A percentile compares a stretch with the other conserved stretches of the same genome.
These are phyloP conservation scores for Cylloceria caligata DNA, from an alignment of 2,888 invertebrate species.

Conservation along the genomic window DNA sequence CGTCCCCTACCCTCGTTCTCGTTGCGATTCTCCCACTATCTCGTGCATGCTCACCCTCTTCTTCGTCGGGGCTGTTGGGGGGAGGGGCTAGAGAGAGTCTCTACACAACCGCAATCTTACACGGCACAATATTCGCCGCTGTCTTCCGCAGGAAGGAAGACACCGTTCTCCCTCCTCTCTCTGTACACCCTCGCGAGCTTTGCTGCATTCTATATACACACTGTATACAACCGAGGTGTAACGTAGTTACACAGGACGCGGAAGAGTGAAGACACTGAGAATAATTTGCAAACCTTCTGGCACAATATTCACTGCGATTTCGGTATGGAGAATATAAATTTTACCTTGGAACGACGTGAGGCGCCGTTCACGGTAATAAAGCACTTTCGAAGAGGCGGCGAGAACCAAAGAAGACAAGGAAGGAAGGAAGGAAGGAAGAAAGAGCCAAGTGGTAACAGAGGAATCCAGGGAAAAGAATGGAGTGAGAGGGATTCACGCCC, in stretches of 20 bases:
- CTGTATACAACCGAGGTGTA: constrained; percentile 4
- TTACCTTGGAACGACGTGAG: constrained; percentile 17
- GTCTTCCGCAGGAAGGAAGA: constrained; percentile 64
- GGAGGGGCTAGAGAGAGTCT: not conserved
- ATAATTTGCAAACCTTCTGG: constrained; percentile 5
- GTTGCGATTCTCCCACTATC: constrained; percentile 10
- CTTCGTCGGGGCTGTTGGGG: not conserved
- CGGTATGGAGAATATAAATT: not conserved
- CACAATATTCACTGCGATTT: constrained; percentile 3
- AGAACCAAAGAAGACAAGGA: not conserved
- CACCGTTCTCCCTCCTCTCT: constrained; percentile 35
- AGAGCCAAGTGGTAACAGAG: constrained; percentile 32
- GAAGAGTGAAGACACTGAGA: constrained; percentile 21
- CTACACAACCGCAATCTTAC: constrained; percentile 57
- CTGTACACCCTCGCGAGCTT: not conserved
- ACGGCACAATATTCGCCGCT: constrained; percentile 53
- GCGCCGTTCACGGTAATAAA: constrained; percentile 34
- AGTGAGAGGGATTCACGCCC: constrained; percentile 62
- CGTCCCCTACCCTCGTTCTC: constrained; percentile 25
- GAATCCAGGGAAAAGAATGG: constrained; percentile 35
- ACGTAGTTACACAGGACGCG: constrained; percentile 1
- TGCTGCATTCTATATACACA: constrained; percentile 1
- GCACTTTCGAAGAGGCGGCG: not conserved
- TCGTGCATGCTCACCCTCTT: constrained; percentile 26
- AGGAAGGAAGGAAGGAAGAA: constrained; percentile 5